These are phyloP conservation scores for Brachyopa scutellaris DNA, from an alignment of 2,888 invertebrate genomes.

Conservation along the genomic window DNA sequence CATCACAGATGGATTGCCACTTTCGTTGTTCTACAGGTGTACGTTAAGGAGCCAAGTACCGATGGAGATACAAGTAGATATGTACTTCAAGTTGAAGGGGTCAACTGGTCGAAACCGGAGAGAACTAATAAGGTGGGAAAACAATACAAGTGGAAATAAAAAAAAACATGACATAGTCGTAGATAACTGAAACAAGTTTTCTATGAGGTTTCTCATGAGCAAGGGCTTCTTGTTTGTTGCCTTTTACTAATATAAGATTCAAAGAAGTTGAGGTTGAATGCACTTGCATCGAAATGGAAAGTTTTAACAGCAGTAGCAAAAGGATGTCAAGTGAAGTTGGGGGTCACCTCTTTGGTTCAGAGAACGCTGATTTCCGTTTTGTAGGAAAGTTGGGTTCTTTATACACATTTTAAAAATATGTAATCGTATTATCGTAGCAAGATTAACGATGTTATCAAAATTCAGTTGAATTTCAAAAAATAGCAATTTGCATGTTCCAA, in stretches of 20 bases:
- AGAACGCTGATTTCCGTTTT: not conserved
- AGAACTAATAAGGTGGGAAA: conserved; percentile 58
- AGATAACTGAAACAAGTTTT: conserved; percentile 31
- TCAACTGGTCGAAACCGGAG: conserved; percentile 49
- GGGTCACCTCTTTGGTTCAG: no score
- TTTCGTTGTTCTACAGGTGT: conserved; percentile 65
- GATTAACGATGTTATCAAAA: no score
- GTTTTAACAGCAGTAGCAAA: conserved; percentile 22
- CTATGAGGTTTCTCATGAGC: not conserved
- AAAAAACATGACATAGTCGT: conserved; percentile 26
- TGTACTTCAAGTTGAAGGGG: conserved; percentile 42
- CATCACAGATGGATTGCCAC: conserved; percentile 40
- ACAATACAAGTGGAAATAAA: conserved; percentile 54
- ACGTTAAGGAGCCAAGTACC: conserved; percentile 37
- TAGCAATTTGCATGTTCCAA: no score
- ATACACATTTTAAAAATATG: no score
- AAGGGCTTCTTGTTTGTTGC: conserved; percentile 15
- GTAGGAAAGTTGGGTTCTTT: no score
- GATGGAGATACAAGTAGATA: conserved; percentile 6
- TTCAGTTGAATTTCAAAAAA: no score
- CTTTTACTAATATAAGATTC: not conserved
- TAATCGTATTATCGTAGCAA: no score
- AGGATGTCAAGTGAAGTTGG: conserved; percentile 26
- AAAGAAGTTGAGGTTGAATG: conserved; percentile 48
- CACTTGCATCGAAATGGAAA: conserved; percentile 63